phyloP scores from a whole-genome alignment of 2,888 invertebrate genomes.

The Invenusta paracnida region DNA sequence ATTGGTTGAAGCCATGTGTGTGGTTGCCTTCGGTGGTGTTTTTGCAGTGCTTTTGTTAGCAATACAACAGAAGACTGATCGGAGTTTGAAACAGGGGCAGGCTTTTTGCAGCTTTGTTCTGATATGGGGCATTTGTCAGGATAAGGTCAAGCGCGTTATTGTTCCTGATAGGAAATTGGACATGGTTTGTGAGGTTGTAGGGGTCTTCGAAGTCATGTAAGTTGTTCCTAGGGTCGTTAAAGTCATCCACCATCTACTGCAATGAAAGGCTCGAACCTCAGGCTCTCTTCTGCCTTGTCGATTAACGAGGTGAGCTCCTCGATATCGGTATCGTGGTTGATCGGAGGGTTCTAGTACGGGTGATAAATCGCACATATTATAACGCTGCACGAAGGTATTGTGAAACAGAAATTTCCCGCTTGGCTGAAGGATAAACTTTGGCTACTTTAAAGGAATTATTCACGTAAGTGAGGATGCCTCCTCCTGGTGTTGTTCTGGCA shows the following conservation, averaged over 20 bases:
- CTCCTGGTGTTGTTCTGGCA: background rate
- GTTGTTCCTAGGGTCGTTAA: background rate
- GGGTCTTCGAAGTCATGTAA: background rate
- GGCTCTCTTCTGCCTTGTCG: conserved; percentile 3
- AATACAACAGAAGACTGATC: background rate
- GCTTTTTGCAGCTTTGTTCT: background rate
- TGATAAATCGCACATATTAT: background rate
- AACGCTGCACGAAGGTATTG: background rate
- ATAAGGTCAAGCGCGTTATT: background rate
- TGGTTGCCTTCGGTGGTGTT: background rate
- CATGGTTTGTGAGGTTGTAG: background rate
- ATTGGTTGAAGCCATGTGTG: background rate
- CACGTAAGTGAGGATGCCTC: conserved; percentile 7
- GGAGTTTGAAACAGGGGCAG: background rate
- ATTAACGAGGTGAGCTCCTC: background rate
- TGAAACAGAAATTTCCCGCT: background rate
- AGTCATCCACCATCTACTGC: background rate
- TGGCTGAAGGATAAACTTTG: background rate
- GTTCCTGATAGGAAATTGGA: background rate
- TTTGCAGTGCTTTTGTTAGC: background rate
- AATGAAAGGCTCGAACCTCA: conserved; percentile 11
- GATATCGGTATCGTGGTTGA: background rate
- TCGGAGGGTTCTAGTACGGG: background rate
- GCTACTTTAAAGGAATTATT: background rate
- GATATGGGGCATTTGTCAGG: conserved; percentile 9